A percentile compares a stretch with the other conserved stretches of the same genome.
Conservation (phyloP, 2,797 vertebrate species). For the Crocidura indochinensis region DNA sequence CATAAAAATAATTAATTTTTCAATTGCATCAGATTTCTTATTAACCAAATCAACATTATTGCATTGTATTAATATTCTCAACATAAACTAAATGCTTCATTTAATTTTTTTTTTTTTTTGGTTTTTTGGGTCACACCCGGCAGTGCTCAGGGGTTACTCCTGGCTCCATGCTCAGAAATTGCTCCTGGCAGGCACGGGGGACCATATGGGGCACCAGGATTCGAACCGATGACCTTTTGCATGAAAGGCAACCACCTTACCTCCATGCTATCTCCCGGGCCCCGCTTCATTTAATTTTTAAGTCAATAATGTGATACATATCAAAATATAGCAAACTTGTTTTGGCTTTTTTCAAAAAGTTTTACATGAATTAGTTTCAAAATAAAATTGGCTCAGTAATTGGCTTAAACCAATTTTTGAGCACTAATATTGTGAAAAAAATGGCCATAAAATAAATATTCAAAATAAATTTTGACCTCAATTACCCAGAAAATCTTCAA, state of each 20-base stretch:
- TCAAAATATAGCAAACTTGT: background rate
- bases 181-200: no score
- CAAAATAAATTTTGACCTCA: conserved; percentile 13
- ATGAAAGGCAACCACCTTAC: no score
- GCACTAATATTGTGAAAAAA: background rate
- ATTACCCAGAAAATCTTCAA: background rate
- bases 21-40: background rate
- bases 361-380: background rate
- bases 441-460: conserved; percentile 46
- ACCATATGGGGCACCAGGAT: no score
- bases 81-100: background rate
- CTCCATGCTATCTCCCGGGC: no score
- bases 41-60: background rate
- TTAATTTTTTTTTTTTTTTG: no score
- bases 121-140: no score
- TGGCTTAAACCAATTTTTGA: conserved; percentile 28
- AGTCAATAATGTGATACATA: background rate
- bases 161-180: no score
- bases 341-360: no score
- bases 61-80: background rate
- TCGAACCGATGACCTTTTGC: no score
- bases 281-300: conserved; percentile 43
- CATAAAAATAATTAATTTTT: background rate
- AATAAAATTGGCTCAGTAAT: conserved; percentile 54
- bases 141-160: no score